Conservation (phyloP, 1,140 invertebrate species). For the Heliothis subflexa region DNA sequence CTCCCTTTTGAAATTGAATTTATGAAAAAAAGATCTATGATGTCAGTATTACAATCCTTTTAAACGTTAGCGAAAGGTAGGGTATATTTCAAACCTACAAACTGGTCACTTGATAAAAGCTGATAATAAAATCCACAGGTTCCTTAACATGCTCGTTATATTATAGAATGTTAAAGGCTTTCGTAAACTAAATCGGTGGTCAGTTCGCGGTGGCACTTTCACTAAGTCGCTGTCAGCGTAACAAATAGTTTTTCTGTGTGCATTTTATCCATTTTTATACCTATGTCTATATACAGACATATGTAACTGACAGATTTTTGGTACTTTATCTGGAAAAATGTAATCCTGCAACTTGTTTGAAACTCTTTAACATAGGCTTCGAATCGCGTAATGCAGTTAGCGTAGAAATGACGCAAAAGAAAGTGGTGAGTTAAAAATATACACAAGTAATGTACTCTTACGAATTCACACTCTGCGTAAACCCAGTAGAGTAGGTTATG, state of each 20-base stretch:
- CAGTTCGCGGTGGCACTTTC: slow-evolving; percentile 63
- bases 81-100: too few species aligned
- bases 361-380: slow-evolving; percentile 16
- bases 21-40: too few species aligned
- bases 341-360: too few species aligned
- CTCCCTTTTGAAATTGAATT: too few species aligned
- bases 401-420: slow-evolving; percentile 61
- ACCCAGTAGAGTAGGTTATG: too few species aligned
- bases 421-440: slow-evolving; percentile 67
- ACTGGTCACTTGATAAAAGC: neutral
- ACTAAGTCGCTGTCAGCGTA: slow-evolving; percentile 65
- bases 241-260: slow-evolving; percentile 65
- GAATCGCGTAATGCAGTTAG: neutral
- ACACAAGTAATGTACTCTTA: slow-evolving; percentile 18
- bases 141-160: slow-evolving; percentile 33
- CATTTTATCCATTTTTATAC: slow-evolving; percentile 57
- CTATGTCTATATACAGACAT: neutral
- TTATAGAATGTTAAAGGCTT: slow-evolving; percentile 53
- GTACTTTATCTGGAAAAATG: too few species aligned
- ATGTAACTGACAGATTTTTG: neutral
- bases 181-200: slow-evolving; percentile 54
- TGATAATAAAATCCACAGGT: neutral
- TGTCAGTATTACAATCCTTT: too few species aligned
- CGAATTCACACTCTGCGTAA: neutral
- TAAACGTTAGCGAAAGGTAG: too few species aligned